Evolutionary conservation across 92 coral and sea anemone species (phyloP), one percentile per base, ranked within the genome.

Genomic region (Heteractis magnifica): DNA sequence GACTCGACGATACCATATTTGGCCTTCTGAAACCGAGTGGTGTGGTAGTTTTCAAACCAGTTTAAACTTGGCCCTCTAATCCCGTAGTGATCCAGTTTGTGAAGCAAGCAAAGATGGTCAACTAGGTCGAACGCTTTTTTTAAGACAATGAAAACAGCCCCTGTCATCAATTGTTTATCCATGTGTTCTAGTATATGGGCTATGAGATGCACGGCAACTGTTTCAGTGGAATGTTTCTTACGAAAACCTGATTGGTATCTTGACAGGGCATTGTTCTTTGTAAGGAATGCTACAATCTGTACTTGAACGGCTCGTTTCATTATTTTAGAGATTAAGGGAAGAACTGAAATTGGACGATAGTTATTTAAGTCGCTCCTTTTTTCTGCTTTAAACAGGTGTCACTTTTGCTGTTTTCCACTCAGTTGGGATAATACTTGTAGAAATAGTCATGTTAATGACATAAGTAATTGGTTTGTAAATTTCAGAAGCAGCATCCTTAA

Each of bases 171-270:
- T 58, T 58, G 65, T 58, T 58, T 58, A 18, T 58, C 18, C 11
- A 58, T 58, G 65, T 58, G 11, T 58, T 58, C 65, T 58, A 58
- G 65, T 58, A 58, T 58, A 58, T 1, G 65, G 65, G 11, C 65
- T 58, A 58, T 58, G 18, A 58, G 65, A 58, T 58, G 65, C 0
- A 58, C 65, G 65, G 65, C 65, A 58, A 18, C 65, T 10, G 65
- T 58, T 58, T 58, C 65, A 51, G 88, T 85, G 10, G 88, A 85
- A 49, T 78, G 88, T 12, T 44, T 53, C 73, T 79, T 78, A 51
- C 80, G 8, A 56, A 85, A 85, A 10, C 85, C 88, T n/a, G 85
- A 85, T 58, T 85, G 88, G 56, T 79, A 26, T 41, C n/a, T 41
- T 3, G 85, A 85, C 14, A 85, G 88, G 20, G 56, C 71, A 16